A percentile compares a stretch with the other conserved stretches of the same genome.
phyloP scores from a whole-genome alignment of 1,140 invertebrate species.

The Calosoma granatense region DNA sequence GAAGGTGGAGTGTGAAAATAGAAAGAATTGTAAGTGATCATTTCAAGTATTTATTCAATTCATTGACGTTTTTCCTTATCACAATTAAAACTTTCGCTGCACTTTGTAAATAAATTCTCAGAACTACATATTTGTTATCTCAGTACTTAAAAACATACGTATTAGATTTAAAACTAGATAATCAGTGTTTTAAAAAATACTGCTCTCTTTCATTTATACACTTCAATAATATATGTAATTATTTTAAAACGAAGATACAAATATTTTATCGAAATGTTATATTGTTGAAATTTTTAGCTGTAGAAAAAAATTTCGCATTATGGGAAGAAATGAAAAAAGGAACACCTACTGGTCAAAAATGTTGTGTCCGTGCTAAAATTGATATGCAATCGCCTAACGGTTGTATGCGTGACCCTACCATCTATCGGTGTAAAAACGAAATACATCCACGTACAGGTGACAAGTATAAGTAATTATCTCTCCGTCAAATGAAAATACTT shows the following conservation, averaged over 20 bases:
- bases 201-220: not conserved
- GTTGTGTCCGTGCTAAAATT: conserved; percentile 94
- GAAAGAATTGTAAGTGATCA: conserved; percentile 72
- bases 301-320: conserved; percentile 76
- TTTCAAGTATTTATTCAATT: no score
- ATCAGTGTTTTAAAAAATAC: not conserved
- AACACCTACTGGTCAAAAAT: conserved; percentile 61
- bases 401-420: conserved; percentile 97
- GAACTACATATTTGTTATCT: not conserved
- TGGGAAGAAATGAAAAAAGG: conserved; percentile 97
- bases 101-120: no score
- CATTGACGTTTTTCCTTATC: conserved; percentile 12
- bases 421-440: conserved; percentile 97
- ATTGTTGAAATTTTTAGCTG: conserved; percentile 35
- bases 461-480: conserved; percentile 80
- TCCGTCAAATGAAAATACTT: not conserved
- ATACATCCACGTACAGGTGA: conserved; percentile 83
- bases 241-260: not conserved
- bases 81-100: not conserved
- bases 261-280: not conserved
- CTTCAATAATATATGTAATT: not conserved
- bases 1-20: conserved; percentile 74
- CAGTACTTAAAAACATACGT: no score
- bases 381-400: conserved; percentile 96
- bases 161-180: not conserved